These are phyloP conservation scores for Novumbra hubbsi DNA, from an alignment of 2,797 vertebrate species.

Conservation along the genomic window DNA sequence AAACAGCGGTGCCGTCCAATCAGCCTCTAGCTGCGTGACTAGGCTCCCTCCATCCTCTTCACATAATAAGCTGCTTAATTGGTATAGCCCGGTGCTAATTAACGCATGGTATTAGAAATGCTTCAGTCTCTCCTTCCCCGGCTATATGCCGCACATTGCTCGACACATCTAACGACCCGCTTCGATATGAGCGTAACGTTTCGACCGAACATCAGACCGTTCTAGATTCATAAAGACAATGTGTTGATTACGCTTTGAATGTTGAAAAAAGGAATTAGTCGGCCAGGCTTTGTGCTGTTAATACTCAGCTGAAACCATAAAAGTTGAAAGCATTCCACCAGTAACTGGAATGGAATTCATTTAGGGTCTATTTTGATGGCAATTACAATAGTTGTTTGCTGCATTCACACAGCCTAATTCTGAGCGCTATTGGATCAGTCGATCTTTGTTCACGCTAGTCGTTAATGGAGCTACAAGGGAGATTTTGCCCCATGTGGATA, in stretches of 20 bases:
- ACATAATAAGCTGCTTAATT: constrained; percentile 74
- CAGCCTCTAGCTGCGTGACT: constrained; percentile 64
- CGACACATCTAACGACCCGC: constrained; percentile 59
- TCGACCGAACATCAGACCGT: constrained; percentile 50
- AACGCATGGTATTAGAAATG: constrained; percentile 62
- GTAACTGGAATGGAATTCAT: background rate
- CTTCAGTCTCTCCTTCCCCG: constrained; percentile 60
- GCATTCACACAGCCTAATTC: no score
- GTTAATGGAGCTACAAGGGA: no score
- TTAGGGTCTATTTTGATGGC: no score
- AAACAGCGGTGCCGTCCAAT: constrained; percentile 64
- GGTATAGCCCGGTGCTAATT: constrained; percentile 69
- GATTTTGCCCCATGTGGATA: no score
- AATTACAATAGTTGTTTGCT: background rate
- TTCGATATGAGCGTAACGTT: constrained; percentile 63
- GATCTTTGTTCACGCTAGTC: no score
- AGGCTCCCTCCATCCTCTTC: constrained; percentile 61
- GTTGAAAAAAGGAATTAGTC: constrained; percentile 28
- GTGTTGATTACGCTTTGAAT: constrained; percentile 55
- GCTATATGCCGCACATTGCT: constrained; percentile 62
- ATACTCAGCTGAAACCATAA: constrained; percentile 46
- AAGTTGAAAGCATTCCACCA: constrained; percentile 71
- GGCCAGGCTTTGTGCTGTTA: background rate
- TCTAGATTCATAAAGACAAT: constrained; percentile 43
- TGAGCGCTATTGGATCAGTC: no score